Base-by-base conservation (phyloP, 2,113 vertebrate species). In the Calypte anna region DNA sequence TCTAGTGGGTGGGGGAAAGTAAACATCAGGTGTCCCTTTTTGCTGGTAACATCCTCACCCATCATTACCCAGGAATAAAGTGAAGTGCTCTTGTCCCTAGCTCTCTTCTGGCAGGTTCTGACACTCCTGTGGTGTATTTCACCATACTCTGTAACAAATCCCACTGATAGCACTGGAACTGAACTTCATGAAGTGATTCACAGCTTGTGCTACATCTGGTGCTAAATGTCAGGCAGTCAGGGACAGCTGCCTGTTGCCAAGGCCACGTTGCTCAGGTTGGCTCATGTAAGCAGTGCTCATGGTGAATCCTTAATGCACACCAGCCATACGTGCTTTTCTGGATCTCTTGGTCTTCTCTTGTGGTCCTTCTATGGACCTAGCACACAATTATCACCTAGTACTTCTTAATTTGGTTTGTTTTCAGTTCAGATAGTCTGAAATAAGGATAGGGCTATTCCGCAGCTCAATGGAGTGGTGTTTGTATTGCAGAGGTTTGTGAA, bases 21-120 rank as follows among this genome's bases (percentile, higher is more conserved):
- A 36, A 64, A 27, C 28, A 46, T 25, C 10, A 19, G 44, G 14
- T 7, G 2, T 43, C 61, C 20, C 7, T 11, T 33, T 69, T 38
- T 40, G 40, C 48, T 85, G 51, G 22, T 82, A 59, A 13, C 22
- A 15, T 69, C 62, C 36, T 76, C 24, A 66, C 80, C 51, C 18
- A 2, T 17, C 2, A 0, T 61, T 64, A 33, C 6, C 6, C 4
- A 30, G 40, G 43, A 40, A 48, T 3, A 53, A 77, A 77, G 48
- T 14, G 2, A 64, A 69, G 22, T 10, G 7, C 20, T 62, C n/a
- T 80, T 77, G 46, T n/a, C 72, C 17, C 11, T 31, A 18, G 55
- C 31, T 31, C 50, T 6, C 48, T 79, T 82, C 25, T 67, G 82
- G 15, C 40, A 40, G 25, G 38, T 87, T 46, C 43, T 63, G 36